A percentile compares a stretch with the other conserved stretches of the same genome.
phyloP scores from a whole-genome alignment of 2,797 vertebrate genomes.

The Staurois parvus region DNA sequence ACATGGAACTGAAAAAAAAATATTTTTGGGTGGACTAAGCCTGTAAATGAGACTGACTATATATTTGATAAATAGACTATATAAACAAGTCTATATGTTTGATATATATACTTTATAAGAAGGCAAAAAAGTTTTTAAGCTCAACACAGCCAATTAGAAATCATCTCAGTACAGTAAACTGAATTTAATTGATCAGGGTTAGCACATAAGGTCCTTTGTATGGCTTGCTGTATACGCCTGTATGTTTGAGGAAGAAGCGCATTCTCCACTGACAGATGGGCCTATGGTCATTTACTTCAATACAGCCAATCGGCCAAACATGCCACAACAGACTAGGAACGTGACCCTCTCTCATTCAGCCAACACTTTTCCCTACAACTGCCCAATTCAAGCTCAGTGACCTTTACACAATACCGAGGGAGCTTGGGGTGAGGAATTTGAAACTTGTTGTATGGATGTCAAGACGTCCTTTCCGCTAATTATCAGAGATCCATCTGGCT shows the following conservation, averaged over 20 bases:
- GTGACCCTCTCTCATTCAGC: background rate
- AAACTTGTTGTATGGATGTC: background rate
- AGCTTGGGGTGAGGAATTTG: background rate
- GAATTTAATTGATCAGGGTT: no score
- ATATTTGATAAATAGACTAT: no score
- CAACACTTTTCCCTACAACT: background rate
- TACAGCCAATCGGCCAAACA: background rate
- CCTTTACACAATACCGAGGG: background rate
- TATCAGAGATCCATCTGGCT: background rate
- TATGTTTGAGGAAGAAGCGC: background rate
- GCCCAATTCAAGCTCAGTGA: background rate
- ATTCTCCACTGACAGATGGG: background rate
- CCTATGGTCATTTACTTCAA: background rate
- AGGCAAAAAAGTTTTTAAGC: background rate
- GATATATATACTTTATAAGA: no score
- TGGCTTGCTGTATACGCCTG: background rate
- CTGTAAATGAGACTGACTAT: no score
- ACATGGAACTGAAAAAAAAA: no score
- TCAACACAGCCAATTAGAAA: background rate
- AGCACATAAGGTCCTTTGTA: background rate
- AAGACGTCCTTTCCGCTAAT: background rate
- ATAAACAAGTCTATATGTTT: no score
- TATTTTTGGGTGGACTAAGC: no score
- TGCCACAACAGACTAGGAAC: background rate
- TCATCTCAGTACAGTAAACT: background rate